Base-by-base conservation (phyloP, 2,113 vertebrate genomes). In the Dermatemys mawii region DNA sequence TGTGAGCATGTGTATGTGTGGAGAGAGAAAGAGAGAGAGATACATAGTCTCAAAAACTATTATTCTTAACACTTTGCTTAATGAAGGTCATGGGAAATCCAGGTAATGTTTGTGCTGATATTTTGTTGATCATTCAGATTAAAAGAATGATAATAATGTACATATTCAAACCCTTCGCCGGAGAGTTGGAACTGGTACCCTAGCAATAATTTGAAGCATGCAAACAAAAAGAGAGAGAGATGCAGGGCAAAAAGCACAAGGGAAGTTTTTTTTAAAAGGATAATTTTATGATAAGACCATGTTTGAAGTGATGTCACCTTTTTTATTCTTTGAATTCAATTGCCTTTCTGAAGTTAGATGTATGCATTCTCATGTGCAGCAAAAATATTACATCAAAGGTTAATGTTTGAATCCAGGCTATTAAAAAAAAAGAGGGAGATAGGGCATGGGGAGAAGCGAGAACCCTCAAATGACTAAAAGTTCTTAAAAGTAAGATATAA, bases 401-500 rank as follows among this genome's bases (percentile, higher is more conserved):
- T 93, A 95, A 94, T 1, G 60, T 95, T 97, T 96, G 95, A 97
- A 97, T 97, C 75, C 86, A 91, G 93, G 95, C 89, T 95, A 93
- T 87, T 94, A 97, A 95, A 96, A 90, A 92, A 93, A 94, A 81
- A 88, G 87, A 89, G 93, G 96, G 92, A 7, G 46, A 86, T 86
- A 95, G 90, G 93, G 96, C 93, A 93, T 32, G 67, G 88, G 82
- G 91, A 76, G 67, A 80, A 93, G 87, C 83, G 70, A 95, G 93
- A 97, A 92, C 95, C 97, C 97, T 96, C 97, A 97, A 97, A 98
- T 98, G 98, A 98, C 96, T 98, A 93, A 97, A 97, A 98, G 97
- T 97, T 98, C 98, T 98, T 97, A 94, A 98, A 98, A 98, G 97
- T 96, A 95, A 97, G 97, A 98, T 98, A 96, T 98, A 96, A 98